Percentiles rank a stretch among this genome's conserved stretches.
Evolutionary conservation across 2,888 invertebrate genomes (phyloP).

Genomic region (Brachyptera putata): DNA sequence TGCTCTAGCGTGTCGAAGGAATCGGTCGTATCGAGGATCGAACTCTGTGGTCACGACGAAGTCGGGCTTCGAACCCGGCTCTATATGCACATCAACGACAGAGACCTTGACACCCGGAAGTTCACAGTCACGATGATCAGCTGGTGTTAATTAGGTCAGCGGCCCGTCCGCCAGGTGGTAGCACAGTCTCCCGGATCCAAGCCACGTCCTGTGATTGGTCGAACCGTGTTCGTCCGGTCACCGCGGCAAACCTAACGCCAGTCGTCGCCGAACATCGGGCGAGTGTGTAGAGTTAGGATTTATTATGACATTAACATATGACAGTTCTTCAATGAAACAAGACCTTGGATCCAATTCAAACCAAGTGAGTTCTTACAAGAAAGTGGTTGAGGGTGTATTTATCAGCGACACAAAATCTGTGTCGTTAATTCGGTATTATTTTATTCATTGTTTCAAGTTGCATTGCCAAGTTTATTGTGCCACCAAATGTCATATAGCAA

Average conservation of each 20-base stretch:
- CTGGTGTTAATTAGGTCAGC: conserved; percentile 10
- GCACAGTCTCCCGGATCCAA: conserved; percentile 32
- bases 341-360: neutral
- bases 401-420: too few relatives aligned
- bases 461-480: too few relatives aligned
- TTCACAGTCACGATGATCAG: conserved; percentile 27
- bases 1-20: too few relatives aligned
- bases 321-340: neutral
- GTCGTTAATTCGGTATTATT: too few relatives aligned
- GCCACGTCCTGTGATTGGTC: conserved; percentile 26
- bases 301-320: neutral
- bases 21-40: too few relatives aligned
- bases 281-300: too few relatives aligned
- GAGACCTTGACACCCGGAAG: conserved; percentile 35
- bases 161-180: conserved; percentile 31
- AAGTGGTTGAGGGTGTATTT: too few relatives aligned
- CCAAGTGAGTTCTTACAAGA: neutral
- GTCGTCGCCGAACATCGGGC: too few relatives aligned
- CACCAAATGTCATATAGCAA: too few relatives aligned
- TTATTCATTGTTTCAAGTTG: too few relatives aligned
- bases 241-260: neutral
- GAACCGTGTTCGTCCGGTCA: neutral
- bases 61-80: neutral
- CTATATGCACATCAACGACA: too few relatives aligned
- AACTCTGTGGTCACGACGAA: neutral